A percentile compares a stretch with the other conserved stretches of the same genome.
Conservation (phyloP, 2,888 invertebrate genomes). For the Oxycera nigricornis region DNA sequence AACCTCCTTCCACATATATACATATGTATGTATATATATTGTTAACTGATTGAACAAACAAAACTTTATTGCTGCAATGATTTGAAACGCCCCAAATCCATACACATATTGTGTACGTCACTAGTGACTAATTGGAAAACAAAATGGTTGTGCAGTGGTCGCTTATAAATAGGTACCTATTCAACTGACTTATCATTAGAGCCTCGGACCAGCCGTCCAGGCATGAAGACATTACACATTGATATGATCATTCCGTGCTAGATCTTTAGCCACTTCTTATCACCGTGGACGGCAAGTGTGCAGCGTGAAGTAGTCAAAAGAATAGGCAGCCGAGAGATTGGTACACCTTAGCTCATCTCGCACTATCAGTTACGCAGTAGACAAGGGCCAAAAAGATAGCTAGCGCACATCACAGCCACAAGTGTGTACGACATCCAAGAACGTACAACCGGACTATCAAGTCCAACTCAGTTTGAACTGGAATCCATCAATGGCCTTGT, state of each 20-base stretch:
- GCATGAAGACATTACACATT: conserved; percentile 30
- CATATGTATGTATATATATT: neutral
- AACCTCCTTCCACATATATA: neutral
- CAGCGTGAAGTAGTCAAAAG: neutral
- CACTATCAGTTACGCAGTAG: neutral
- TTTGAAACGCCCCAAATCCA: neutral
- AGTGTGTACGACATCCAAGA: too few species aligned
- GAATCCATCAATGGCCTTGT: neutral
- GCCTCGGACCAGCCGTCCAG: neutral
- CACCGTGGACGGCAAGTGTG: neutral
- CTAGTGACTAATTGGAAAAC: too few species aligned
- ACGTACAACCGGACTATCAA: neutral
- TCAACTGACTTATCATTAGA: neutral
- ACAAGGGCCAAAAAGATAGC: neutral
- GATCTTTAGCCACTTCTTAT: neutral
- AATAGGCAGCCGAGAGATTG: conserved; percentile 36
- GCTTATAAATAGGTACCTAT: neutral
- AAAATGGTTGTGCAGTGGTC: neutral
- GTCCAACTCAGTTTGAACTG: neutral
- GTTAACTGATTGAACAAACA: neutral
- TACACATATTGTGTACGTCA: neutral
- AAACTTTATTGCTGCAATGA: neutral
- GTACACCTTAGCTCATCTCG: neutral
- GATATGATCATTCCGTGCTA: conserved; percentile 20
- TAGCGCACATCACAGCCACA: too few species aligned